Base-by-base conservation (phyloP, 2,888 invertebrate species). In the Ptycholaimellus sp. region DNA sequence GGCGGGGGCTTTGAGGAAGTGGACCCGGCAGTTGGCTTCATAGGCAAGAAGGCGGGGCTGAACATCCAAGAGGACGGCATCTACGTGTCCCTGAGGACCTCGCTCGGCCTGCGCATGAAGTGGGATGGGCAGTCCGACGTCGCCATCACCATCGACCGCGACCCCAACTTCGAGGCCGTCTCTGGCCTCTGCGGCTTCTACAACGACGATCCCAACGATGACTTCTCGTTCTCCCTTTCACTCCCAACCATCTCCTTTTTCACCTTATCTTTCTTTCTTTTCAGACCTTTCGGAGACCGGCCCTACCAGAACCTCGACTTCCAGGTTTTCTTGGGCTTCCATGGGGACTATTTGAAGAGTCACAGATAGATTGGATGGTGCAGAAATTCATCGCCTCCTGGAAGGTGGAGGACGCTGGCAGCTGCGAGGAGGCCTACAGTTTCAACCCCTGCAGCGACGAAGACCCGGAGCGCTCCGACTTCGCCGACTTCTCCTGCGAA, bases 101-200 rank as follows among this genome's bases (percentile, higher is more conserved):
- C 33, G 3, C 2, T 38, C 20, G 42, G 42, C 5, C 18, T 42
- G n/a, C 16, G 42, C 2, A 11, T 42, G 18, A 42, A 42, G 16
- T 42, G 42, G 42, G 40, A 40, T 33, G 22, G 25, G 18, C 5
- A 14, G 11, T 14, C n/a, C n/a, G 6, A 29, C 17, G 33, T 42
- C 5, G 38, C 11, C 16, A 17, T 42, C 6, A 38, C 38, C 13
- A 42, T 42, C 7, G 37, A 42, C 19, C 28, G 27, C 13, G 27
- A 36, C 18, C 4, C 17, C 9, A 22, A 22, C 7, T 3, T 7
- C 13, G 22, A 19, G 22, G 17, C 6, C 6, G 36, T 19, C 9
- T 14, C 6, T 16, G 42, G 42, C 19, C 42, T 42, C 4, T 42
- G 42, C 25, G 42, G 42, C 2, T 18, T 14, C 7, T 42, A 20